Conservation (phyloP, 2,113 vertebrate genomes). For the Eleginops maclovinus region DNA sequence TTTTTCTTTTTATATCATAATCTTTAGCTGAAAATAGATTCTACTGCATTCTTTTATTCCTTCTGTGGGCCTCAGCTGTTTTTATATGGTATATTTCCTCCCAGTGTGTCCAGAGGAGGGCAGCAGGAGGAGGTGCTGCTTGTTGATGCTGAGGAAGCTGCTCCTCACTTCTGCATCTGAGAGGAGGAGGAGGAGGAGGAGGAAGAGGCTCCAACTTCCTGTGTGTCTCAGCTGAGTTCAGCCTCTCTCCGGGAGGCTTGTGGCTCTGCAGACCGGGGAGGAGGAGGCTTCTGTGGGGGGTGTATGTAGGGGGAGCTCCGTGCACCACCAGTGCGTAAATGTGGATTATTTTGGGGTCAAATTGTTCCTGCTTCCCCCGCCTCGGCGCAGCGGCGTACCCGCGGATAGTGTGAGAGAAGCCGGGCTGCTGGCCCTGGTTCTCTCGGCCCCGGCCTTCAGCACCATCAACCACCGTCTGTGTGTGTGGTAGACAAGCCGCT, state of each 20-base stretch:
- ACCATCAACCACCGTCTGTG: constrained; percentile 32
- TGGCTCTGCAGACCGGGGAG: constrained; percentile 38
- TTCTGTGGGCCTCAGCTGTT: no score
- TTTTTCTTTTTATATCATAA: no score
- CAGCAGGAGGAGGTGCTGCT: constrained; percentile 56
- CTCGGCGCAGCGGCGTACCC: constrained; percentile 54
- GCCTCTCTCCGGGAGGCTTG: constrained; percentile 59
- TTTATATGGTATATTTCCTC: not conserved
- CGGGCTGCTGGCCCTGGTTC: constrained; percentile 65
- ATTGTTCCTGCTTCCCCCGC: constrained; percentile 59
- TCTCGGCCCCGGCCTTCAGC: constrained; percentile 72
- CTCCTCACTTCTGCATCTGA: constrained; percentile 70
- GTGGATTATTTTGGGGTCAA: constrained; percentile 70
- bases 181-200: constrained; percentile 52
- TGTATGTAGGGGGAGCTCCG: constrained; percentile 25
- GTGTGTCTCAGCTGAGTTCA: constrained; percentile 68
- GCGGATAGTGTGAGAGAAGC: constrained; percentile 71
- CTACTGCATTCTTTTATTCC: no score
- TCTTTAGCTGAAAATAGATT: no score
- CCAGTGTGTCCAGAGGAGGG: not conserved
- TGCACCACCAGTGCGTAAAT: constrained; percentile 58
- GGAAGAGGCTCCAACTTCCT: constrained; percentile 79
- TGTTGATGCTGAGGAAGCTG: constrained; percentile 72
- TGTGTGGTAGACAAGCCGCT: constrained; percentile 21
- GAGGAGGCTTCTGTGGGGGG: constrained; percentile 28